These are phyloP conservation scores for Pegoplata infirma DNA, from an alignment of 2,888 invertebrate species.

Conservation along the genomic window DNA sequence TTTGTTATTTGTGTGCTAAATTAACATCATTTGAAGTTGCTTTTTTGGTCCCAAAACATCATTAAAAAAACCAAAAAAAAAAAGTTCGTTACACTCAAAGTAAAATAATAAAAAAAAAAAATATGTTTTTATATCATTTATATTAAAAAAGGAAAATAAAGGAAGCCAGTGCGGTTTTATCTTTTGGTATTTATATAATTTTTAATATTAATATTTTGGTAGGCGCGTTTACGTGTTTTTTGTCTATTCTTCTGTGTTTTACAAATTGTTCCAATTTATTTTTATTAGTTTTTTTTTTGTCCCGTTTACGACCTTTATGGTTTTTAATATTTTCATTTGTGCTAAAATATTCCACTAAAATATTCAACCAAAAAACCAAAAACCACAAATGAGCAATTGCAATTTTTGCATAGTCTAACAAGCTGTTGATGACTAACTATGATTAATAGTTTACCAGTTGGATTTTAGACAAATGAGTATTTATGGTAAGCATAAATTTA, in stretches of 20 bases:
- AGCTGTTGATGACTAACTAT: background rate
- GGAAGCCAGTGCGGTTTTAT: background rate
- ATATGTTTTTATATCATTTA: too few species aligned
- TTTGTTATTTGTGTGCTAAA: background rate
- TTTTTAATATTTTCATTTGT: background rate
- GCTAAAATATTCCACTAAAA: background rate
- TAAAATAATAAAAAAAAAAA: too few species aligned
- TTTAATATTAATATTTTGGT: background rate
- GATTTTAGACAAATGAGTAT: constrained; percentile 17
- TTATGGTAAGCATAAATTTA: constrained; percentile 29
- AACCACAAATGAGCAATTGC: background rate
- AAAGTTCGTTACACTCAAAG: too few species aligned
- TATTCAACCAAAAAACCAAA: background rate
- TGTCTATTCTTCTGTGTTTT: background rate
- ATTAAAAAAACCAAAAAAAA: too few species aligned
- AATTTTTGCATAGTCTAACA: background rate
- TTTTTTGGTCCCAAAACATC: too few species aligned
- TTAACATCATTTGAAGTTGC: background rate
- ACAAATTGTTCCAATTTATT: background rate
- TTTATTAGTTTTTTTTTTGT: background rate
- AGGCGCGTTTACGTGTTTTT: background rate
- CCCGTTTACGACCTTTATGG: background rate
- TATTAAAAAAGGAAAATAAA: too few species aligned
- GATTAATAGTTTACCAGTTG: background rate
- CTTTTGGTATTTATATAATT: background rate